Evolutionary conservation across 2,113 vertebrate species (phyloP).

Genomic region (Sander lucioperca): DNA sequence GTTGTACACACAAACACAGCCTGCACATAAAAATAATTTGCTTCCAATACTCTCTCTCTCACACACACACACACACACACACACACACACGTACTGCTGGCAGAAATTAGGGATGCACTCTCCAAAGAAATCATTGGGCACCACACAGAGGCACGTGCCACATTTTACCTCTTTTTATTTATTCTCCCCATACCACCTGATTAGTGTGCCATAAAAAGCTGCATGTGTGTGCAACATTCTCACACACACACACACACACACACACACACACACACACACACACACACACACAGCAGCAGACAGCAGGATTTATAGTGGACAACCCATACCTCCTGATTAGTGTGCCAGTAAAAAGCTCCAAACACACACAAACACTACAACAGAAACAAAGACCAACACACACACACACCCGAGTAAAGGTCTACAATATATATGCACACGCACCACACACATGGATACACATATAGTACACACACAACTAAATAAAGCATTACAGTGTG

Average conservation of each 20-base stretch:
- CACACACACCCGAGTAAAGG: constrained; percentile 20
- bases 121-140: constrained; percentile 66
- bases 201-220: constrained; percentile 68
- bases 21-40: constrained; percentile 46
- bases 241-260: constrained; percentile 18
- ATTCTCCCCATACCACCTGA: constrained; percentile 50
- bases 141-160: constrained; percentile 58
- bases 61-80: constrained; percentile 28
- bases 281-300: neutral
- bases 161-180: constrained; percentile 61
- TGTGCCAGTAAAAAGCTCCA: no score
- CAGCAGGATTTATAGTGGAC: no score
- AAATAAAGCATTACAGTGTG: constrained; percentile 57
- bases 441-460: constrained; percentile 15
- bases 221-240: constrained; percentile 52
- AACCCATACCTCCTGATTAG: no score
- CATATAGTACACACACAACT: constrained; percentile 53
- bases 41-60: constrained; percentile 37
- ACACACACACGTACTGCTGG: constrained; percentile 29
- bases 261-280: constrained; percentile 20
- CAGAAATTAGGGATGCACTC: constrained; percentile 66
- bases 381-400: constrained; percentile 18
- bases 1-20: constrained; percentile 28
- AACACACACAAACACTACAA: constrained; percentile 15
- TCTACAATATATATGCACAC: constrained; percentile 31